Base-by-base conservation (phyloP, 2,113 vertebrate species). In the Hirundichthys speculiger region DNA sequence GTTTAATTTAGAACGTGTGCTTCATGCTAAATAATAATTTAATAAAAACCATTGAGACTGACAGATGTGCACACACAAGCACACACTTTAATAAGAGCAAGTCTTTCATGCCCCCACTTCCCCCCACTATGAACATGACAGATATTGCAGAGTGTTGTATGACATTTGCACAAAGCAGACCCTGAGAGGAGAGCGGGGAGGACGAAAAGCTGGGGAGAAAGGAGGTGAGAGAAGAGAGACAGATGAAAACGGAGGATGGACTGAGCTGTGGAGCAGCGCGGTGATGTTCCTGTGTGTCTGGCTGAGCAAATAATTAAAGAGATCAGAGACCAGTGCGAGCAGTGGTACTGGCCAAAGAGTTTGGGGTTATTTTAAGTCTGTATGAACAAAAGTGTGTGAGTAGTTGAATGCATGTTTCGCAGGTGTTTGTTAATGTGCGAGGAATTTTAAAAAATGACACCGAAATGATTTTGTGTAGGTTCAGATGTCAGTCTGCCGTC, bases 101-200 rank as follows among this genome's bases (percentile, higher is more conserved):
- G 70, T 78, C 78, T 84, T 82, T 88, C 81, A 86, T 75, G 73
- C 47, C 19, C 4, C 54, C 50, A 60, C 10, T 18, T 15, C 9
- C 43, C 43, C 22, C 38, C 41, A 14, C 30, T 51, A 58, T 30
- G 34, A 30, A 34, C 60, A 62, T 57, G 66, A 69, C 42, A 75
- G 73, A 89, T 86, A 88, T 90, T 85, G 86, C 57, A 58, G 74
- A 83, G 84, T 87, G 87, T 86, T 90, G 79, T 80, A 62, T 88
- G 83, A 89, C 80, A 84, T 83, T 73, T 79, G 79, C 84, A 86
- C 86, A 88, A 80, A 86, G 83, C 75, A 79, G 82, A 78, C 65
- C 48, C 66, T 65, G 54, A 65, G 69, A 50, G 53, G 43, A 39
- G 43, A 40, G 46, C 43, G 18, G 13, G 25, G 50, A 12, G 15